These are phyloP conservation scores for Rousettus madagascariensis DNA, from an alignment of 2,797 vertebrate genomes.

Conservation along the genomic window DNA sequence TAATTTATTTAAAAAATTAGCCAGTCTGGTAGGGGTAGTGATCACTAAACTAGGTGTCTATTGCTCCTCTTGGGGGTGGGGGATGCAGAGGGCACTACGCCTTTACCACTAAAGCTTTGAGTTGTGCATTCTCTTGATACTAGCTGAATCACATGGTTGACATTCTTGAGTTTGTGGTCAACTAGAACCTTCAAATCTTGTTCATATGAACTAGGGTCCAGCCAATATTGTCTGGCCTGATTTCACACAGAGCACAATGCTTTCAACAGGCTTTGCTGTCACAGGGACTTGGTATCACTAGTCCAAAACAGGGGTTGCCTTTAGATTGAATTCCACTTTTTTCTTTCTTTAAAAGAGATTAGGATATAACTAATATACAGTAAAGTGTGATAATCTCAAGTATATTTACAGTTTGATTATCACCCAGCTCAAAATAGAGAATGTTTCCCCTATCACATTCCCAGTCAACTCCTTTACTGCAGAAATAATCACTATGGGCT, in stretches of 20 bases:
- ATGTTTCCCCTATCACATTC: neutral
- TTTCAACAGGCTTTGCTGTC: neutral
- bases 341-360: neutral
- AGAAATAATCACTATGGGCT: neutral
- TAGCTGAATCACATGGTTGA: neutral
- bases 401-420: neutral
- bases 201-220: neutral
- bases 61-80: neutral
- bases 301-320: neutral
- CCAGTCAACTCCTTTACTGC: neutral
- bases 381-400: neutral
- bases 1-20: neutral
- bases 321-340: neutral
- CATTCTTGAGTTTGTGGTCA: neutral
- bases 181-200: neutral
- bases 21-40: neutral
- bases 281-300: neutral
- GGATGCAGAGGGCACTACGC: neutral
- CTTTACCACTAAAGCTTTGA: neutral
- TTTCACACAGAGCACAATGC: neutral
- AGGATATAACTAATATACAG: neutral
- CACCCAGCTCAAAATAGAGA: neutral
- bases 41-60: neutral
- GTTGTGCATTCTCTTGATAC: neutral
- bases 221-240: neutral